Conservation (phyloP, 1,140 invertebrate species). For the Apis cerana region DNA sequence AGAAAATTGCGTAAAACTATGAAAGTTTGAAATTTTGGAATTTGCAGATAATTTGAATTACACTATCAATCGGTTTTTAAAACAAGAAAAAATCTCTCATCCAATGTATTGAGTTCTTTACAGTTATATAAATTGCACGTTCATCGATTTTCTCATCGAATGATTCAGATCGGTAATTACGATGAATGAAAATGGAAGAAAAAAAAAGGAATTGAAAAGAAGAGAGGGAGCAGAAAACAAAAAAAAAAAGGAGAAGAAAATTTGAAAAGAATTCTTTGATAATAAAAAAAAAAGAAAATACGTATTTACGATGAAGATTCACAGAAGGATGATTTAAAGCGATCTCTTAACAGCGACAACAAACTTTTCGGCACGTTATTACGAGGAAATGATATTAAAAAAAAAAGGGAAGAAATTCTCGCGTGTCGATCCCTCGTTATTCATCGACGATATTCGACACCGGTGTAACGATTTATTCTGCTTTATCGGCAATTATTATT, state of each 20-base stretch:
- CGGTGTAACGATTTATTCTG: constrained; percentile 37
- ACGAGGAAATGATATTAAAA: constrained; percentile 38
- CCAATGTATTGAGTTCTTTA: neutral
- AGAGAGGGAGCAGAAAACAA: neutral
- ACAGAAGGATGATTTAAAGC: constrained; percentile 45
- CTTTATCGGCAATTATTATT: constrained; percentile 43
- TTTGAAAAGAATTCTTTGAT: neutral
- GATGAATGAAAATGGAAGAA: neutral
- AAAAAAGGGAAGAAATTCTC: constrained; percentile 30
- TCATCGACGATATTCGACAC: constrained; percentile 45
- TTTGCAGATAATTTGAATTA: neutral
- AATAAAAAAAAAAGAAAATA: neutral
- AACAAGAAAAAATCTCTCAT: neutral
- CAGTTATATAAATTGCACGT: constrained; percentile 25
- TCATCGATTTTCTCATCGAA: neutral
- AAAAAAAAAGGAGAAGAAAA: neutral
- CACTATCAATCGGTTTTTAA: neutral
- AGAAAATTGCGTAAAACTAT: neutral
- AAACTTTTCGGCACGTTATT: constrained; percentile 54
- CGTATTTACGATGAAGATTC: neutral
- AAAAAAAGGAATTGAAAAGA: neutral
- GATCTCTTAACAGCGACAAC: constrained; percentile 20
- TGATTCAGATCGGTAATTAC: constrained; percentile 21
- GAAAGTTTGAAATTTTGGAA: too few species aligned
- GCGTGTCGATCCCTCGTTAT: constrained; percentile 55